A percentile compares a stretch with the other conserved stretches of the same genome.
These are phyloP conservation scores for Tenebrio molitor DNA, from an alignment of 1,140 invertebrate genomes.

Conservation along the genomic window DNA sequence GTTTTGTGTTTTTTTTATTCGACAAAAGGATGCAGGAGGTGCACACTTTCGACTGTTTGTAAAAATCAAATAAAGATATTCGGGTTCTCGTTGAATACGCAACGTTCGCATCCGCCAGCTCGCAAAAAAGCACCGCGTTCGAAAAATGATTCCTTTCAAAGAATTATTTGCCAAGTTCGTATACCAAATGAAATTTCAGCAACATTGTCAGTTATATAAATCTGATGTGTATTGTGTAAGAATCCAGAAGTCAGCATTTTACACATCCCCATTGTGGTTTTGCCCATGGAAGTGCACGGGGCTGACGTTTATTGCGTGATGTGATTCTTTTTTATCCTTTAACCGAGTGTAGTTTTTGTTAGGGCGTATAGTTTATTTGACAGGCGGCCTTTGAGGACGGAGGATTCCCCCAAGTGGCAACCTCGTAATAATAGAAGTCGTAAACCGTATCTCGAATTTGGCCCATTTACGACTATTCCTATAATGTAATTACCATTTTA, in stretches of 20 bases:
- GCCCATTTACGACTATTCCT: slow-evolving; percentile 47
- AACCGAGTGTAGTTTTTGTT: slow-evolving; percentile 42
- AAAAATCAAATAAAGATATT: background rate
- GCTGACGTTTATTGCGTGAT: slow-evolving; percentile 47
- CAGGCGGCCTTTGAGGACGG: slow-evolving; percentile 46
- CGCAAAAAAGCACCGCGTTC: background rate
- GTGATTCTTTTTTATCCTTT: slow-evolving; percentile 48
- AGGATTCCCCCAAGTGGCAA: slow-evolving; percentile 44
- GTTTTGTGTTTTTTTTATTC: background rate
- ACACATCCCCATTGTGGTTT: slow-evolving; percentile 45
- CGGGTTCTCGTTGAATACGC: background rate
- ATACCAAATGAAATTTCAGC: slow-evolving; percentile 36
- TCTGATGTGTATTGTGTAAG: slow-evolving; percentile 42
- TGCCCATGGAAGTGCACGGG: slow-evolving; percentile 28
- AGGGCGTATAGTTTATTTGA: slow-evolving; percentile 48
- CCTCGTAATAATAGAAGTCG: slow-evolving; percentile 44
- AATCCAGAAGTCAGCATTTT: slow-evolving; percentile 50
- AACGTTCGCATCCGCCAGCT: background rate
- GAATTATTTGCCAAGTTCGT: slow-evolving; percentile 19
- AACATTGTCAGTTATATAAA: slow-evolving; percentile 49
- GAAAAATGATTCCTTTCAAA: slow-evolving; percentile 29
- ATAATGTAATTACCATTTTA: slow-evolving; percentile 50
- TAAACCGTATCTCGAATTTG: slow-evolving; percentile 47
- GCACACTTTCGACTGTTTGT: slow-evolving; percentile 7
- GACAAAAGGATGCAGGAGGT: background rate